Percentiles rank a stretch among this genome's conserved stretches.
These are phyloP conservation scores for Yoshiicerus persimilis DNA, from an alignment of 1,140 invertebrate genomes.

Conservation along the genomic window DNA sequence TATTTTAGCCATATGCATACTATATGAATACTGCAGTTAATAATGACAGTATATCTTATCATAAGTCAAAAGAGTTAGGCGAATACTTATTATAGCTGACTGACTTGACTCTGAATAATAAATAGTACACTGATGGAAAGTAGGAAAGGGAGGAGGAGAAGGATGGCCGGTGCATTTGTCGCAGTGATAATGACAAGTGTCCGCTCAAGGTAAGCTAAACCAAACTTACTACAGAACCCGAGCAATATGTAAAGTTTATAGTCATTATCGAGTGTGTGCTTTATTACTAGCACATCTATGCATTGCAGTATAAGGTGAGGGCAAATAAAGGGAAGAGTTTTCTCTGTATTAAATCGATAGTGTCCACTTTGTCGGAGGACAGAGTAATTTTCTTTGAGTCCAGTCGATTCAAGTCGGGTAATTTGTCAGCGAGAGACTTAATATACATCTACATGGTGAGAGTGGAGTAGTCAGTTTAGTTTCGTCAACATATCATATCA, in stretches of 20 bases:
- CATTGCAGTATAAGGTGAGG: background rate
- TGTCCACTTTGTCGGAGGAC: conserved; percentile 31
- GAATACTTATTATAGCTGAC: background rate
- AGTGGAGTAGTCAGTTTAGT: background rate
- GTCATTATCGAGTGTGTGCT: background rate
- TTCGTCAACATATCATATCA: background rate
- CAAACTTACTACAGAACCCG: background rate
- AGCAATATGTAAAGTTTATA: background rate
- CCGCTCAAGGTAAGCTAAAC: background rate
- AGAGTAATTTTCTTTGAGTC: conserved; percentile 23
- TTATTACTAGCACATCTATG: no score
- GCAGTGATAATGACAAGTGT: conserved; percentile 19
- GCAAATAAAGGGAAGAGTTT: conserved; percentile 20
- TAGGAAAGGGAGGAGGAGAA: conserved; percentile 1
- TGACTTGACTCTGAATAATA: conserved; percentile 17
- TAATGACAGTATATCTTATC: background rate
- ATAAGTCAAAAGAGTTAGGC: background rate
- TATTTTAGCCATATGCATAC: no score
- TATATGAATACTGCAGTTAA: background rate
- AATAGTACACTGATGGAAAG: background rate
- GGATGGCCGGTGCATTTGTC: conserved; percentile 9
- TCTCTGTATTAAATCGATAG: conserved; percentile 29
- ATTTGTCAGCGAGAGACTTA: conserved; percentile 21
- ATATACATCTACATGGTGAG: background rate
- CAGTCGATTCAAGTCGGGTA: background rate